These are phyloP conservation scores for Ameiurus melas DNA, from an alignment of 2,113 vertebrate species.

Conservation along the genomic window DNA sequence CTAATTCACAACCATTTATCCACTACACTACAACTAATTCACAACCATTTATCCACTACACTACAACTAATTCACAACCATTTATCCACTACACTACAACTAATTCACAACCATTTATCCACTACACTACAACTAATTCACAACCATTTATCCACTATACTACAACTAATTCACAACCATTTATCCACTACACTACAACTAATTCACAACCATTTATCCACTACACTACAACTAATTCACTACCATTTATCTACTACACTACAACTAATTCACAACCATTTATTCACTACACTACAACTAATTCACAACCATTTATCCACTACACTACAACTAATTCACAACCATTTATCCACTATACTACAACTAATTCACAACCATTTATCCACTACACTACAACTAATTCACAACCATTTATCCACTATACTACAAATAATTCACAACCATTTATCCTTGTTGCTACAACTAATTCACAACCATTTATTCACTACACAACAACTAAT, in stretches of 20 bases:
- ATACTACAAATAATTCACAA: neutral
- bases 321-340: neutral
- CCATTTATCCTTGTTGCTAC: too few relatives aligned
- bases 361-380: neutral
- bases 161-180: neutral
- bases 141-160: neutral
- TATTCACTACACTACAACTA: neutral
- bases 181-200: neutral
- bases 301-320: neutral
- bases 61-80: too few relatives aligned
- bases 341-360: neutral
- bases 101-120: neutral
- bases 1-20: neutral
- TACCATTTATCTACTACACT: neutral
- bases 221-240: neutral
- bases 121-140: neutral
- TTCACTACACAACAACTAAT: neutral
- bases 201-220: neutral
- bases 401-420: neutral
- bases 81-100: neutral
- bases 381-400: neutral
- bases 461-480: neutral
- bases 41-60: neutral
- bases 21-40: neutral
- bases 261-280: neutral